These are phyloP conservation scores for Elysia chlorotica DNA, from an alignment of 1,140 invertebrate genomes.

Conservation along the genomic window DNA sequence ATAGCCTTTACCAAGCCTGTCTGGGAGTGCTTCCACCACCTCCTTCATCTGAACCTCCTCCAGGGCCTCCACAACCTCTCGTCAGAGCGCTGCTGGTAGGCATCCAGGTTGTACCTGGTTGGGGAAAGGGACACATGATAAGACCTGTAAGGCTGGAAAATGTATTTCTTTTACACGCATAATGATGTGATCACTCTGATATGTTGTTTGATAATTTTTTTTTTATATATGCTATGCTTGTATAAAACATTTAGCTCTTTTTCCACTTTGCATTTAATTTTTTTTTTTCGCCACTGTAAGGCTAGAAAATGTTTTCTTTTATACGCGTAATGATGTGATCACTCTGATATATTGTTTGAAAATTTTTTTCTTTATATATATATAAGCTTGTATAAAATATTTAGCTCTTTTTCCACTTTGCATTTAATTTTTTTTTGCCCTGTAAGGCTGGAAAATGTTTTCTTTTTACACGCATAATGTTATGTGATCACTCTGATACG, in stretches of 20 bases:
- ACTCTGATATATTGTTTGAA: neutral
- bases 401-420: no score
- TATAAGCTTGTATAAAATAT: neutral
- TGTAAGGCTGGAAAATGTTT: no score
- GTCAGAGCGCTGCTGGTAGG: constrained; percentile 66
- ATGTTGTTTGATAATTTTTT: neutral
- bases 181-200: neutral
- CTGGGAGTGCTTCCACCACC: constrained; percentile 44
- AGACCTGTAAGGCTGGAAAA: no score
- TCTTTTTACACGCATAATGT: no score
- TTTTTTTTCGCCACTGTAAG: no score
- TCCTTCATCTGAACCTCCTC: constrained; percentile 68
- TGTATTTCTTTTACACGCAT: no score
- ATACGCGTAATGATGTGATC: no score
- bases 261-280: no score
- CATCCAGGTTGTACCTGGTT: constrained; percentile 70
- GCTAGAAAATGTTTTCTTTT: no score
- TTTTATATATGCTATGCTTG: neutral
- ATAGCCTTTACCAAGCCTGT: constrained; percentile 42
- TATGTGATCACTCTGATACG: neutral
- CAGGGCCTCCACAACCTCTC: constrained; percentile 69
- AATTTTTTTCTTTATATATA: neutral
- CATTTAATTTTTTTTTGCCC: no score
- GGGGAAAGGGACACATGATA: neutral
- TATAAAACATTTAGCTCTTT: neutral